Evolutionary conservation across 1,140 invertebrate species (phyloP), one percentile per base, ranked within the genome.

Genomic region (Dreissena rostriformis): DNA sequence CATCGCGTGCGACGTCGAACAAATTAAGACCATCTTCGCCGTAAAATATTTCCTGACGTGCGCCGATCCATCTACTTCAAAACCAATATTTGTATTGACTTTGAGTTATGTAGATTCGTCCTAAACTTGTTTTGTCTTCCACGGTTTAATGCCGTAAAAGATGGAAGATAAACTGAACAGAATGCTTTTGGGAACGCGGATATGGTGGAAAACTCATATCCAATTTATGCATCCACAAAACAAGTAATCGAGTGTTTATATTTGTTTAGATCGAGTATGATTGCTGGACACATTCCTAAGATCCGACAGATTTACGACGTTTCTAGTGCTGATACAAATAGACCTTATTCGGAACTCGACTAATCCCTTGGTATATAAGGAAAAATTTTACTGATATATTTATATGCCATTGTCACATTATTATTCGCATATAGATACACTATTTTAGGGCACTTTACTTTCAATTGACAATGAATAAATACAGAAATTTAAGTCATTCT

Each of bases 81-180:
- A 82, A 82, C 74, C 72, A 75, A 82, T 82, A 82, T 74, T 72
- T 75, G 63, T 82, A 82, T 74, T 82, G 80, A 82, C 80, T 82
- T 82, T 82, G 80, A 82, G 80, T 82, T 82, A 82, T 82, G 80
- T 82, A 73, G 80, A 67, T 82, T 82, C 68, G 24, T 72, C 77
- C 70, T 81, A 68, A 82, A 82, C 74, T 82, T 82, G 80, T 82
- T 74, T 82, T 73, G 53, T 57, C 29, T 57, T 68, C 57, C 65
- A 73, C 28, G 55, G 28, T 61, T 82, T 57, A 52, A 65, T 73
- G 53, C 71, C 75, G n/a, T 12, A 66, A 72, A 74, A 74, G 80
- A 82, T 82, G 68, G 57, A 74, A 74, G 80, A 82, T 82, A 82
- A 82, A 82, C 80, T 74, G 65, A 82, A 57, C 80, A 82, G 80